Percentiles rank a stretch among this genome's conserved stretches.
These are phyloP conservation scores for Spheniscus mendiculus DNA, from an alignment of 2,113 vertebrate genomes.

Conservation along the genomic window DNA sequence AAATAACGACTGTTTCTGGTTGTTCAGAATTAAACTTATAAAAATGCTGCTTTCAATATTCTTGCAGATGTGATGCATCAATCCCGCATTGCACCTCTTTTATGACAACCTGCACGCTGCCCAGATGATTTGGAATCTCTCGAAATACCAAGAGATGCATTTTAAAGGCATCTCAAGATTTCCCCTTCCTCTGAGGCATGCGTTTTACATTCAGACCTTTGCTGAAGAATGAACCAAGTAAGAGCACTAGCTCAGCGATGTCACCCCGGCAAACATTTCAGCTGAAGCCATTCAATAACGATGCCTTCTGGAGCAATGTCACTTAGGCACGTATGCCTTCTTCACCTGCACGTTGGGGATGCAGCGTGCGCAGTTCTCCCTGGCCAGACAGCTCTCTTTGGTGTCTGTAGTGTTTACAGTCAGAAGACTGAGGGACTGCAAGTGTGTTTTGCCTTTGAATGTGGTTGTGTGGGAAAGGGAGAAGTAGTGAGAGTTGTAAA, in stretches of 20 bases:
- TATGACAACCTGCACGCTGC: neutral
- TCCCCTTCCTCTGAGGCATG: neutral
- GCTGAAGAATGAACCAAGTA: neutral
- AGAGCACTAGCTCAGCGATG: neutral
- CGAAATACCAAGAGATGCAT: neutral
- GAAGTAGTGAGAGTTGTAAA: neutral
- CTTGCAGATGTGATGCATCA: neutral
- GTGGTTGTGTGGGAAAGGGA: neutral
- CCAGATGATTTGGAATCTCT: neutral
- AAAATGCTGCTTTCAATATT: neutral
- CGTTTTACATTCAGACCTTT: neutral
- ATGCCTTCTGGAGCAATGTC: neutral
- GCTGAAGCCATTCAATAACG: rapidly evolving
- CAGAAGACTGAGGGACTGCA: neutral
- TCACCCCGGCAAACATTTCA: neutral
- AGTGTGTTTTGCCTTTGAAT: neutral
- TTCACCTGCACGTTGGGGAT: no score
- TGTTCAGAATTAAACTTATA: neutral
- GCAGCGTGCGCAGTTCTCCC: neutral
- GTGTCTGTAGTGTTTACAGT: neutral
- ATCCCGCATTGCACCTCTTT: neutral
- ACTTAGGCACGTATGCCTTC: rapidly evolving
- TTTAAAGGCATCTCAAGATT: neutral
- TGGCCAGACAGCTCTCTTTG: no score
- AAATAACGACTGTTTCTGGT: neutral